Evolutionary conservation across 2,888 invertebrate genomes (phyloP).

Genomic region (Crematogaster levior): DNA sequence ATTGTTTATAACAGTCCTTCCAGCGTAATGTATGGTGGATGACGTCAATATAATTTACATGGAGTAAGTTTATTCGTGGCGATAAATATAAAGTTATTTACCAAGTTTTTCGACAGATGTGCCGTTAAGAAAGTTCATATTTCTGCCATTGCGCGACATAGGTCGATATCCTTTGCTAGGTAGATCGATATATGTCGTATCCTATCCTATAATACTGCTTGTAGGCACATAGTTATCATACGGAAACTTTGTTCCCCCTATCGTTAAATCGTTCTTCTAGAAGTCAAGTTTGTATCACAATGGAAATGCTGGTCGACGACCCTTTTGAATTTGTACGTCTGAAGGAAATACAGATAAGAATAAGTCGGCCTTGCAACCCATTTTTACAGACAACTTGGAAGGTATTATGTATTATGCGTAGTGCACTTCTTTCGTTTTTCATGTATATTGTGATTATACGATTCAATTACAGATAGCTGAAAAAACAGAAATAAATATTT

Average conservation of each 20-base stretch:
- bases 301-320: conserved; percentile 35
- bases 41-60: conserved; percentile 21
- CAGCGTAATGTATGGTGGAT: neutral
- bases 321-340: conserved; percentile 46
- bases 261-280: conserved; percentile 54
- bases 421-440: neutral
- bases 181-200: conserved; percentile 38
- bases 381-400: conserved; percentile 37
- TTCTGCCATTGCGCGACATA: conserved; percentile 5
- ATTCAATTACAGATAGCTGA: neutral
- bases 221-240: conserved; percentile 52
- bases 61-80: neutral
- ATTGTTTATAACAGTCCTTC: neutral
- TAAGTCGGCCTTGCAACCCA: conserved; percentile 33
- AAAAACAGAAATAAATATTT: neutral
- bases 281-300: conserved; percentile 30
- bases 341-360: conserved; percentile 51
- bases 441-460: neutral
- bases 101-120: neutral
- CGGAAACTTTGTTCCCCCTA: conserved; percentile 45
- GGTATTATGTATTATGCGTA: conserved; percentile 35
- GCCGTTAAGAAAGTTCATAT: conserved; percentile 2
- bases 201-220: conserved; percentile 48
- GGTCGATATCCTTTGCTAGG: neutral
- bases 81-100: conserved; percentile 12